phyloP scores from a whole-genome alignment of 2,113 vertebrate species.

The Psittacus erithacus region DNA sequence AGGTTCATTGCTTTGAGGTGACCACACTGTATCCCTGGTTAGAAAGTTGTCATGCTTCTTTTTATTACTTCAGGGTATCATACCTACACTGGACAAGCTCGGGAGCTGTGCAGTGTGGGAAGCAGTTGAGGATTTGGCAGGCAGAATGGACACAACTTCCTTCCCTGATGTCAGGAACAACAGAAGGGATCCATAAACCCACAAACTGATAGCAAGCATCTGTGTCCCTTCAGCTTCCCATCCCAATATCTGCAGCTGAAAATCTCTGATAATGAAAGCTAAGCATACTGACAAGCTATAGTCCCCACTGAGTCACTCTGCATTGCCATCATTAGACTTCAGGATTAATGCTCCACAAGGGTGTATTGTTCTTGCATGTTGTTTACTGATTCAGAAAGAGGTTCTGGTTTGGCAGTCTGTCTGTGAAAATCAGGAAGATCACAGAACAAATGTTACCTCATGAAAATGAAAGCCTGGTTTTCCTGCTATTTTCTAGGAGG shows the following conservation, averaged over 20 bases:
- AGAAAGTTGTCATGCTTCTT: neutral
- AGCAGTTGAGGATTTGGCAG: neutral
- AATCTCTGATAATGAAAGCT: conserved; percentile 1
- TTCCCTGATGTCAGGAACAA: neutral
- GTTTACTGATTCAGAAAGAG: neutral
- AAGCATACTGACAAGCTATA: neutral
- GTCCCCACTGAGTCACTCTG: neutral
- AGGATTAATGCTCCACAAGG: neutral
- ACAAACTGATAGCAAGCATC: conserved; percentile 9
- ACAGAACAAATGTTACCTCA: neutral
- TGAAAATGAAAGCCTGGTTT: neutral
- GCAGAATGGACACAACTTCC: neutral
- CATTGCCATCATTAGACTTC: neutral
- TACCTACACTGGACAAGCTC: neutral
- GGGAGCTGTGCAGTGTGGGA: neutral
- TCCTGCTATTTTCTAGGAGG: neutral
- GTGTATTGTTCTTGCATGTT: neutral
- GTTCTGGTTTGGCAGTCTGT: neutral
- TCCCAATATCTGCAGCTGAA: neutral
- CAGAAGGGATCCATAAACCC: neutral
- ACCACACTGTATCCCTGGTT: neutral
- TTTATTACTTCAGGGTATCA: neutral
- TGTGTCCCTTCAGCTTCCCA: neutral
- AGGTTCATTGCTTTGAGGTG: neutral
- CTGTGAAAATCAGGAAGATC: neutral